Conservation (phyloP, 1,140 invertebrate genomes). For the Drosophila rufa region DNA sequence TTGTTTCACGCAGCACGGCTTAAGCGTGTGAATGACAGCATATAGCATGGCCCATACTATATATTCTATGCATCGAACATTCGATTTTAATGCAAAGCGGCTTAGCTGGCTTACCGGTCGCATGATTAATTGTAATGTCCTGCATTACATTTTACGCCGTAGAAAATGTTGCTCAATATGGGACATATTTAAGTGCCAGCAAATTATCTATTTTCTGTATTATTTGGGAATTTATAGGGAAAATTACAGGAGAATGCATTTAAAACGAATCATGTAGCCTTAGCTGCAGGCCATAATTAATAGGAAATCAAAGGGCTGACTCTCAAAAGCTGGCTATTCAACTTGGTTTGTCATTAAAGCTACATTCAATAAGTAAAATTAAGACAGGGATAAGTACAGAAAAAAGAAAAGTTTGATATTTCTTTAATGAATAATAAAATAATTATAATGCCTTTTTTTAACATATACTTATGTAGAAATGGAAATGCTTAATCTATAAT, state of each 20-base stretch:
- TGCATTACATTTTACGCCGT: constrained; percentile 58
- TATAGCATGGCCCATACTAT: constrained; percentile 1
- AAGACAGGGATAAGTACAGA: not conserved
- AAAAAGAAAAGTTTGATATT: not conserved
- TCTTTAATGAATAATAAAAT: no score
- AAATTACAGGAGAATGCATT: constrained; percentile 1
- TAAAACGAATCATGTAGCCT: constrained; percentile 3
- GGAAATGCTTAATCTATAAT: no score
- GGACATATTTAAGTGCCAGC: constrained; percentile 27
- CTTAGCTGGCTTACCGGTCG: constrained; percentile 75
- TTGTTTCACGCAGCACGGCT: constrained; percentile 35
- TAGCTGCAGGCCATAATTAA: not conserved
- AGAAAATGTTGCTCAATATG: constrained; percentile 18
- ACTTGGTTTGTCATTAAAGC: not conserved
- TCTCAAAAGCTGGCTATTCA: not conserved
- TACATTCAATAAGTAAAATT: not conserved
- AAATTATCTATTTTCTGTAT: constrained; percentile 8
- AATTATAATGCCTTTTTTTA: no score
- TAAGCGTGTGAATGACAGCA: constrained; percentile 60
- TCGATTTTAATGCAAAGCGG: constrained; percentile 68
- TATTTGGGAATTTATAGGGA: not conserved
- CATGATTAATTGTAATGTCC: constrained; percentile 79
- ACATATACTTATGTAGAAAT: no score
- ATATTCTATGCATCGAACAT: constrained; percentile 32
- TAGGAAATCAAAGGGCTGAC: not conserved